Base-by-base conservation (phyloP, 2,113 vertebrate genomes). In the Oreochromis tanganicae region DNA sequence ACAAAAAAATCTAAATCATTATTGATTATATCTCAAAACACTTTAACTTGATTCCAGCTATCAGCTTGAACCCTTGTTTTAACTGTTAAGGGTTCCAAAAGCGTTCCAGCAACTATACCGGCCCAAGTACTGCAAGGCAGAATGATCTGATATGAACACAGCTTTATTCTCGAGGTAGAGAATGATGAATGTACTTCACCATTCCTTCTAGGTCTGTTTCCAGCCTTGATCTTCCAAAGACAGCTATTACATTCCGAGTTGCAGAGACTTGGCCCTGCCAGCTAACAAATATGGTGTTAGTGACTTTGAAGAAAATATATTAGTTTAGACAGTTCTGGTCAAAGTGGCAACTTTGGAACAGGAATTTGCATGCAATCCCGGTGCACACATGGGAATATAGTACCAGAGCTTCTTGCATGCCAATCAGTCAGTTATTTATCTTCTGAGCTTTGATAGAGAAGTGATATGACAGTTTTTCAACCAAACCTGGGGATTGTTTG, bases 101-200 rank as follows among this genome's bases (percentile, higher is more conserved):
- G 41, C 0, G 1, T 43, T 73, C 13, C 38, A 73, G 68, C 3
- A 73, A 73, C 66, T 73, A 4, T 29, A 46, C 13, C 11, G 68
- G 21, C 68, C 66, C 41, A 2, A 48, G 0, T 75, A 27, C 14
- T 29, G 24, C 24, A 27, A 29, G 5, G 0, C 41, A 29, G 43
- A 19, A 75, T 19, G 41, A 48, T 75, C 4, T 50, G 43, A 29
- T 50, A 29, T 48, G 24, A 29, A 11, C 41, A 17, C 21, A 48
- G 21, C 14, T 73, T 73, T 73, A 17, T 41, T 73, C 41, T 73
- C 41, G 1, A 73, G 41, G 68, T 27, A 27, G 21, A 46, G 8
- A 46, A 46, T 27, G 1, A 27, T 71, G 38, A 9, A 43, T 71
- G 61, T 38, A 43, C 7, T 0, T 59, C 7, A 59, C 24, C 12